A percentile compares a stretch with the other conserved stretches of the same genome.
Evolutionary conservation across 2,888 invertebrate genomes (phyloP).

Genomic region (Agelastica alni): DNA sequence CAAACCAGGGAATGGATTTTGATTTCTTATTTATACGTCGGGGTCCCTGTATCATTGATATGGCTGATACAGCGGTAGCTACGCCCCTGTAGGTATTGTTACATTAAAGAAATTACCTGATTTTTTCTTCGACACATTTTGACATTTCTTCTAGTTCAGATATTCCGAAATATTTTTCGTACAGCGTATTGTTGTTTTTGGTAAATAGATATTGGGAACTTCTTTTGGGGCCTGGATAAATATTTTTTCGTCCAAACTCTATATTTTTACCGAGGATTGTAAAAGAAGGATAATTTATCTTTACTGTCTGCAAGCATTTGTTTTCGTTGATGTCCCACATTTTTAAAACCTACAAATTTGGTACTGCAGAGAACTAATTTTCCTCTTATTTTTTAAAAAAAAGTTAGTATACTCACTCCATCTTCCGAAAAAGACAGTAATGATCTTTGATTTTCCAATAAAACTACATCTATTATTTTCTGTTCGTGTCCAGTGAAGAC

Average conservation of each 20-base stretch:
- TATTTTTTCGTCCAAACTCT: conserved; percentile 62
- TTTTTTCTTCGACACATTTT: background rate
- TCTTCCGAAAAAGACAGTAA: conserved; percentile 62
- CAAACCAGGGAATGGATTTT: too few relatives aligned
- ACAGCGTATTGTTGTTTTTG: background rate
- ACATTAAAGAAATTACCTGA: too few relatives aligned
- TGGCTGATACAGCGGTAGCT: too few relatives aligned
- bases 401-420: conserved; percentile 63
- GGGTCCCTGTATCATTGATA: too few relatives aligned
- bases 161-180: conserved; percentile 30
- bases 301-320: conserved; percentile 61
- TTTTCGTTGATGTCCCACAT: conserved; percentile 66
- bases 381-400: too few relatives aligned
- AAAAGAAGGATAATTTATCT: conserved; percentile 62
- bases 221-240: conserved; percentile 61
- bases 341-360: conserved; percentile 61
- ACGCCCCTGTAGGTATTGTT: too few relatives aligned
- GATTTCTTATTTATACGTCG: too few relatives aligned
- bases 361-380: too few relatives aligned
- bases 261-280: conserved; percentile 62
- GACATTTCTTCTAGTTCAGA: conserved; percentile 32
- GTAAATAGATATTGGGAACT: background rate
- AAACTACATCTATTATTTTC: conserved; percentile 61
- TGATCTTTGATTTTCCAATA: conserved; percentile 58
- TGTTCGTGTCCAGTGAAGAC: conserved; percentile 50